Evolutionary conservation across 64 coral and sea anemone species (phyloP), one percentile per base, ranked within the genome.

Genomic region (Actinia tenebrosa): DNA sequence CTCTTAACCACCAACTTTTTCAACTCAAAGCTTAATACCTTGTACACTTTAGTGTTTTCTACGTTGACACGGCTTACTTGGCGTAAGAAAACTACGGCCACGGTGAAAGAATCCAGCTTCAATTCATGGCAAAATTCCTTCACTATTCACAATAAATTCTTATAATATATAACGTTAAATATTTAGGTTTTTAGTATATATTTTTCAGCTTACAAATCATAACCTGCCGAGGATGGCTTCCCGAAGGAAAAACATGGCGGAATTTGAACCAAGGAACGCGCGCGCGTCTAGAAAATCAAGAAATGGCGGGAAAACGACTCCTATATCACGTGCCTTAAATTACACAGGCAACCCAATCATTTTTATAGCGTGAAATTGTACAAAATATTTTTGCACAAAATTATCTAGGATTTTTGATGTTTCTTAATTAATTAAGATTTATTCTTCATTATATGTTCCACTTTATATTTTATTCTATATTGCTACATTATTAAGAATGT

Each of bases 251-350:
- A 42, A 46, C 27, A 79, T 79, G 77, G 45, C 27, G 19, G 50
- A 3, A 81, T 81, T 50, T 81, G 19, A n/a, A 81, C 26, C 22
- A 53, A 22, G 45, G 1, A 17, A 22, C 79, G 79, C 79, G 79
- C 44, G 46, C 79, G 79, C 79, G 79, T 81, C 50, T 8, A 75
- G 27, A 1, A 17, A 45, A 16, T n/a, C 44, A 81, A 45, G 44
- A 81, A 81, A 81, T 81, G 79, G 79, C 79, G 79, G 79, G 79
- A 81, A 81, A 81, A 79, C 22, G 2, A 22, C 56, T 22, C 63
- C 30, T 37, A 30, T 10, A 30, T 75, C 69, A 75, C 69, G 26
- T 75, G 69, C 19, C 17, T 20, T 79, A 44, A 45, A 8, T 5
- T 44, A 50, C 79, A 81, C 79, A 81, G 79, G 79, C 22, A 81